Evolutionary conservation across 2,888 invertebrate species (phyloP), one percentile per base, ranked within the genome.

Genomic region (Yponomeuta malinellus): DNA sequence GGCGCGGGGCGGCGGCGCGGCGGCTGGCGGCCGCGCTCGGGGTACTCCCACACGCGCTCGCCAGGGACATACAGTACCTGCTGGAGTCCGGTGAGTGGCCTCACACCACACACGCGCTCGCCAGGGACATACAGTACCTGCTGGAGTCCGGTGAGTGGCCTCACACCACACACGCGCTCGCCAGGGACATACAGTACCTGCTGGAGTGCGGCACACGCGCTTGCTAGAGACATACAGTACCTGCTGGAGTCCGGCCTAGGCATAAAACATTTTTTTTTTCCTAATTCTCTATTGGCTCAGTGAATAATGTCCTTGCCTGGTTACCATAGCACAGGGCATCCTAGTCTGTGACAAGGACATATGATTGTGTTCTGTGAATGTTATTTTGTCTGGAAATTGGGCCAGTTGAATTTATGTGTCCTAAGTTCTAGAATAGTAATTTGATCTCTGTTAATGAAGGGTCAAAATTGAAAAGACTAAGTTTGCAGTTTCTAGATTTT

Each of bases 181-280:
- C 96, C 75, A 95, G 96, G 83, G 93, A 95, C 84, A 93, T 98
- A 83, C 93, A 95, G 74, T 97, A 97, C 84, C 93, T 98, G 78
- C 92, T 98, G 69, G 98, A 98, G 81, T 96, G 97, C 0, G 97
- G 94, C 96, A 96, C 85, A 96, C 63, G 87, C 97, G 70, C 96
- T 98, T 84, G 95, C 96, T 75, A 95, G 96, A 83, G 93, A 95
- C 84, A 93, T 98, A 83, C 93, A 95, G 74, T 97, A 97, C 84
- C 93, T 98, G 78, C 92, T 98, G 69, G 98, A 98, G 81, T 96
- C 97, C 0, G 97, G 94, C 66, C 23, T n/a, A 29, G 2, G 4
- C 63, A 63, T 29, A 9, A 5, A 10, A n/a, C 2, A 37, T 5
- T 37, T 2, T 37, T 23, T 23, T 23, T 23, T 23, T 23, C 23